Percentiles rank a stretch among this genome's conserved stretches.
These are phyloP conservation scores for Meleagris gallopavo DNA, from an alignment of 2,113 vertebrate genomes.

Conservation along the genomic window DNA sequence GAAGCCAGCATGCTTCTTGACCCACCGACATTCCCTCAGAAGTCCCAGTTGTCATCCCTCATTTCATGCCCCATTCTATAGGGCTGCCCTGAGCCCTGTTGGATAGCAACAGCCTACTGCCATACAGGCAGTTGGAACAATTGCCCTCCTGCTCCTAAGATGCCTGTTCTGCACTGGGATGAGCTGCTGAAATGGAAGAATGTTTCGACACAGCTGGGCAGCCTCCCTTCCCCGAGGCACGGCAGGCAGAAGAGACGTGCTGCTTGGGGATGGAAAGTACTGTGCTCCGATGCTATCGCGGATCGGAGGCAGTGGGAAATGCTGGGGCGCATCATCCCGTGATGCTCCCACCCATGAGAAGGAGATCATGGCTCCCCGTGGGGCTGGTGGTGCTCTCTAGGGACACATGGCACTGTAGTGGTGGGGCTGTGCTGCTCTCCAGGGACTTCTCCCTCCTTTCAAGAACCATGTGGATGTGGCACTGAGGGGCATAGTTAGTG, in stretches of 20 bases:
- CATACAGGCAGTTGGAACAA: background rate
- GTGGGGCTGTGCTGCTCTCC: background rate
- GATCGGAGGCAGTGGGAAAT: slow-evolving; percentile 2
- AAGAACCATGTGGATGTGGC: no score
- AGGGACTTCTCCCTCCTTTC: background rate
- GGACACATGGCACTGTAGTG: background rate
- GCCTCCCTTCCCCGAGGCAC: background rate
- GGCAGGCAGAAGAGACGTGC: background rate
- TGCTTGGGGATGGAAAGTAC: background rate
- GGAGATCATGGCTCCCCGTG: background rate
- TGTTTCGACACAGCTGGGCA: background rate
- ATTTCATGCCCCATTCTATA: background rate
- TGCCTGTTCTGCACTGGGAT: background rate
- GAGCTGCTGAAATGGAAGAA: background rate
- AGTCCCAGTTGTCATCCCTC: background rate
- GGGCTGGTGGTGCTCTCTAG: background rate
- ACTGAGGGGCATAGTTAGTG: background rate
- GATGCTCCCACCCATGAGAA: background rate
- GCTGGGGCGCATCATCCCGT: background rate
- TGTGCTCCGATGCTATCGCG: background rate
- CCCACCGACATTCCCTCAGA: fast-evolving
- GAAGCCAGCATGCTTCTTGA: background rate
- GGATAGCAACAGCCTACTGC: background rate
- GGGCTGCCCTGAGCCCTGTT: background rate
- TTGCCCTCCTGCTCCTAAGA: background rate